Evolutionary conservation across 2,888 invertebrate genomes (phyloP), one percentile per base, ranked within the genome.

Genomic region (Acleris cristana): DNA sequence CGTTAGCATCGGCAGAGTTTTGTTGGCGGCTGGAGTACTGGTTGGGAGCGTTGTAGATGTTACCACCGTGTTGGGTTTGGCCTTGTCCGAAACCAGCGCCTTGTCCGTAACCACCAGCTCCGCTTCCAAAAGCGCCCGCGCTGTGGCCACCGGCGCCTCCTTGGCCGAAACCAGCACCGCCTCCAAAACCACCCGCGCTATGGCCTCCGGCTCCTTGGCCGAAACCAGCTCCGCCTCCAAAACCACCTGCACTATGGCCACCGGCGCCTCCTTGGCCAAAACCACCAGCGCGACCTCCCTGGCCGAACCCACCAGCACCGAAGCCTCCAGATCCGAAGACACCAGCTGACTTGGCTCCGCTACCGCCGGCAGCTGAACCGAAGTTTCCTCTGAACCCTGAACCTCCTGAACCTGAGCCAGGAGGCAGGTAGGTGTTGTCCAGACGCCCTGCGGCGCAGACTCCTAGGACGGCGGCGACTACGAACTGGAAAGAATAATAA

Each of bases 371-470:
- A 44, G 75, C 85, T 2, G 83, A 84, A 10, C 87, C 88, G 72
- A 86, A 87, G 2, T 91, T 90, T 70, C 61, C 56, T 19, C 59
- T 45, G 48, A 64, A 64, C 2, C 64, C 64, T 19, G 64, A 34
- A 4, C 86, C 77, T 63, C 89, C 89, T 60, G 90, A 90, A 63
- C 89, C 89, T 60, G 90, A 90, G 80, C 92, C 87, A 70, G 92
- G 92, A 21, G 92, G 92, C 72, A 92, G 87, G 86, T 92, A 92
- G 75, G 90, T 88, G 83, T 92, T 92, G 76, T 92, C 92, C 55
- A 92, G 84, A 62, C 92, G 90, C 79, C 87, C 92, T 72, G 91
- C 91, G 71, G 91, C 80, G 81, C 91, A 90, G 70, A 84, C 88
- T 72, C 91, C 90, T 68, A 92, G 81, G 66, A 92, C 71, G 64